Percentiles rank a stretch among this genome's conserved stretches.
Evolutionary conservation across 2,888 invertebrate species (phyloP).

Genomic region (Tenthredo livida): DNA sequence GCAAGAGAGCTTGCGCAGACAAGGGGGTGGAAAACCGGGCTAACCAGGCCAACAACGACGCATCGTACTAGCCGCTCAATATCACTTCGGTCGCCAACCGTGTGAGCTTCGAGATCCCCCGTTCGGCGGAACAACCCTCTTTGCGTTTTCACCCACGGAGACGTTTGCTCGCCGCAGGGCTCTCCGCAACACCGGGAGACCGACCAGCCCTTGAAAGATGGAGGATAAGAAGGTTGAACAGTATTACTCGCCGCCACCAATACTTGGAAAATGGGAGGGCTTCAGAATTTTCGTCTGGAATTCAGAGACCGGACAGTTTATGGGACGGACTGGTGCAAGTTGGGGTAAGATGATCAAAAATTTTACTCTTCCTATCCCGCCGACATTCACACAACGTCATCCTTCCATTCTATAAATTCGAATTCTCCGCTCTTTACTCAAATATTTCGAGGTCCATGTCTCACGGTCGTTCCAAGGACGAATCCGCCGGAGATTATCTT

Average conservation of each 20-base stretch:
- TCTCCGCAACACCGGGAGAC: constrained; percentile 28
- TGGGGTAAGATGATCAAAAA: constrained; percentile 88
- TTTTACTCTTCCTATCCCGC: not conserved
- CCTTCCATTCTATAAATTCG: not conserved
- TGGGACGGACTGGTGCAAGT: constrained; percentile 94
- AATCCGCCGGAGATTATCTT: not conserved
- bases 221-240: constrained; percentile 91
- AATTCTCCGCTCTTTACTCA: not conserved
- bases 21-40: constrained; percentile 50
- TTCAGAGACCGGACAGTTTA: constrained; percentile 93
- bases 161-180: constrained; percentile 69
- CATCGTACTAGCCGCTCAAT: constrained; percentile 48
- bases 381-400: not conserved
- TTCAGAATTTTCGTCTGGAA: constrained; percentile 94
- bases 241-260: constrained; percentile 87
- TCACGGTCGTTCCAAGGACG: constrained; percentile 22
- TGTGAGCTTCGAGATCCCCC: constrained; percentile 40
- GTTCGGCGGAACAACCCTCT: constrained; percentile 59
- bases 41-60: constrained; percentile 51
- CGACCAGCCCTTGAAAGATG: constrained; percentile 76
- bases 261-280: constrained; percentile 91
- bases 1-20: constrained; percentile 60
- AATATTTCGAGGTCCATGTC: not conserved
- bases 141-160: constrained; percentile 72
- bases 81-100: constrained; percentile 44